These are phyloP conservation scores for Hydraecia micacea DNA, from an alignment of 2,888 invertebrate genomes.

Conservation along the genomic window DNA sequence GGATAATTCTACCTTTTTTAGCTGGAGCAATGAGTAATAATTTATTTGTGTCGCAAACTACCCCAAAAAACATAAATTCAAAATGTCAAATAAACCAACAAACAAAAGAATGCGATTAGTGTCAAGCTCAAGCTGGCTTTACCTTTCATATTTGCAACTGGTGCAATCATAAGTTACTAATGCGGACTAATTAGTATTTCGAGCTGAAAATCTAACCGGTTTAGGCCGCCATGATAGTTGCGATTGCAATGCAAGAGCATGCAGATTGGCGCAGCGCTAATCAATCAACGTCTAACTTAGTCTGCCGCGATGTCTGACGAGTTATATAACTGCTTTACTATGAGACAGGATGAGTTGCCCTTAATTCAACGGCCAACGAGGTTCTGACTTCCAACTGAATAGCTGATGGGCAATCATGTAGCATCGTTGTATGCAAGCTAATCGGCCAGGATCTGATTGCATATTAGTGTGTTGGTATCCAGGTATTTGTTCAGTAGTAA, in stretches of 20 bases:
- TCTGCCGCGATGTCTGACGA: neutral
- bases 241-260: conserved; percentile 3
- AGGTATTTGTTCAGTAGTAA: neutral
- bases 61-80: neutral
- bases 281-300: conserved; percentile 20
- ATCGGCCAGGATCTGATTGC: neutral
- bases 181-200: conserved; percentile 23
- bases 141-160: conserved; percentile 5
- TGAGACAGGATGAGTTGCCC: neutral
- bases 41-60: neutral
- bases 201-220: conserved; percentile 11
- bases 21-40: neutral
- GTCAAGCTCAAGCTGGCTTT: neutral
- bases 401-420: neutral
- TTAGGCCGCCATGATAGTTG: neutral
- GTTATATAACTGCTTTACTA: conserved; percentile 4
- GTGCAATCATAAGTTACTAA: neutral
- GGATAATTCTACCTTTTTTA: neutral
- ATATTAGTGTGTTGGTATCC: neutral
- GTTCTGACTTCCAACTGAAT: neutral
- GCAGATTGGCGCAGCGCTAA: conserved; percentile 30
- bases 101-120: neutral
- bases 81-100: neutral
- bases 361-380: neutral
- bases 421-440: neutral